These are phyloP conservation scores for Panulirus ornatus DNA, from an alignment of 1,140 invertebrate genomes.

Conservation along the genomic window DNA sequence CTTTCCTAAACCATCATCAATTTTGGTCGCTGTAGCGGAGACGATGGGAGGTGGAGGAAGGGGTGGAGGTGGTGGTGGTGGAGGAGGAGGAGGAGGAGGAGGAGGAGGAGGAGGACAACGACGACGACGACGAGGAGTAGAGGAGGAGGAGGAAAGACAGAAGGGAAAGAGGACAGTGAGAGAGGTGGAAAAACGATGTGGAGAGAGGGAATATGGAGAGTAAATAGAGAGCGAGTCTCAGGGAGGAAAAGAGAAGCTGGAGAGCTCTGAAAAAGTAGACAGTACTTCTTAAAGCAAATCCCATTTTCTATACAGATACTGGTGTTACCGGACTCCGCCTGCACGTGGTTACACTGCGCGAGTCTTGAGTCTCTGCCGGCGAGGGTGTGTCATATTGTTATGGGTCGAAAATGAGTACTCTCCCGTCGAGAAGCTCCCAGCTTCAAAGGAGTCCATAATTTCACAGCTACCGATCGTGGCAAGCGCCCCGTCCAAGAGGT, in stretches of 20 bases:
- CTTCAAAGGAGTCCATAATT: too few species aligned
- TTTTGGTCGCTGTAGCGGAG: not conserved
- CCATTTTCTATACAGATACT: too few species aligned
- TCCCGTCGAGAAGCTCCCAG: too few species aligned
- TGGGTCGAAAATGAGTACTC: too few species aligned
- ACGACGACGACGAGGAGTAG: not conserved
- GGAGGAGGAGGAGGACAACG: slow-evolving; percentile 8
- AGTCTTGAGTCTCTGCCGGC: too few species aligned
- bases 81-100: not conserved
- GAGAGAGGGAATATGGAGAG: not conserved
- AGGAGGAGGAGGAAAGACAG: not conserved
- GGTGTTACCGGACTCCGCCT: too few species aligned
- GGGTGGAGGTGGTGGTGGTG: not conserved
- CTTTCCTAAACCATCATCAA: not conserved
- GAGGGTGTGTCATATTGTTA: too few species aligned
- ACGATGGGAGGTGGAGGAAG: not conserved
- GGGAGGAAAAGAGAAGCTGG: not conserved
- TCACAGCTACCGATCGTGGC: too few species aligned
- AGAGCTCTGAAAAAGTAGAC: too few species aligned
- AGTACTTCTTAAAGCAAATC: too few species aligned
- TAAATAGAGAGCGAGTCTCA: not conserved
- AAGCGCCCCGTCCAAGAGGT: too few species aligned
- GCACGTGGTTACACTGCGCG: too few species aligned
- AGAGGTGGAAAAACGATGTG: not conserved
- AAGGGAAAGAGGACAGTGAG: not conserved